phyloP scores from a whole-genome alignment of 2,888 invertebrate genomes.

The Emmelina monodactyla region DNA sequence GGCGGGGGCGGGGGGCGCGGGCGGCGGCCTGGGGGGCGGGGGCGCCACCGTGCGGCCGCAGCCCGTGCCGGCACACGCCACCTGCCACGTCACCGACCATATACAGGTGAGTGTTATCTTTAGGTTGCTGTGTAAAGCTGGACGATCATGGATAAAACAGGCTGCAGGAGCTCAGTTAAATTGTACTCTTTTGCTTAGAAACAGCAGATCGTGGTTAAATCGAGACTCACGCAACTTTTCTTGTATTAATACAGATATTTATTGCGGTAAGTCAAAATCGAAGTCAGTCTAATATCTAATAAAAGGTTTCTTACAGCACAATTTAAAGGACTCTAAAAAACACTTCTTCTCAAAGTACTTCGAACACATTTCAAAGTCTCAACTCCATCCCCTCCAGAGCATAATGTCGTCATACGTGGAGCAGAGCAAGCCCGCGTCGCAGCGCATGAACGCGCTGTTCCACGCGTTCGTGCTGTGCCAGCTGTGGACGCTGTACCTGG shows the following conservation, averaged over 20 bases:
- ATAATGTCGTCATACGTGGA: conserved; percentile 98
- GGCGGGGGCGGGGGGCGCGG: conserved; percentile 75
- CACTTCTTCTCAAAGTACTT: too few relatives aligned
- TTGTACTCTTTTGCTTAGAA: background rate
- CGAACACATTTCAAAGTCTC: too few relatives aligned
- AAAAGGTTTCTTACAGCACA: too few relatives aligned
- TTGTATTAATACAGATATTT: too few relatives aligned
- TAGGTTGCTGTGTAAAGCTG: too few relatives aligned
- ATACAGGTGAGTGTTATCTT: too few relatives aligned
- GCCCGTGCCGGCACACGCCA: conserved; percentile 95
- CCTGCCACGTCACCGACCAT: conserved; percentile 96
- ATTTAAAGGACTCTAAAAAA: too few relatives aligned
- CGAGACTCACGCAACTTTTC: too few relatives aligned
- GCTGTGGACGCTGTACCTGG: conserved; percentile 98
- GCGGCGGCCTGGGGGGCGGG: conserved; percentile 88
- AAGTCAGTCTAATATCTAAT: too few relatives aligned
- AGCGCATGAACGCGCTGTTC: conserved; percentile 95
- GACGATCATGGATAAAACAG: too few relatives aligned
- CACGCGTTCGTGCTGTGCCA: conserved; percentile 98
- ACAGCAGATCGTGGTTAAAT: background rate
- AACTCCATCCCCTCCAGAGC: conserved; percentile 44
- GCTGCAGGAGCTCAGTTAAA: background rate
- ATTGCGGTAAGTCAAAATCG: too few relatives aligned
- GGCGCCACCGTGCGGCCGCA: conserved; percentile 67
- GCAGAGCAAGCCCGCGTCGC: conserved; percentile 77